phyloP scores from a whole-genome alignment of 2,797 vertebrate species.

The Holocentrus rufus region DNA sequence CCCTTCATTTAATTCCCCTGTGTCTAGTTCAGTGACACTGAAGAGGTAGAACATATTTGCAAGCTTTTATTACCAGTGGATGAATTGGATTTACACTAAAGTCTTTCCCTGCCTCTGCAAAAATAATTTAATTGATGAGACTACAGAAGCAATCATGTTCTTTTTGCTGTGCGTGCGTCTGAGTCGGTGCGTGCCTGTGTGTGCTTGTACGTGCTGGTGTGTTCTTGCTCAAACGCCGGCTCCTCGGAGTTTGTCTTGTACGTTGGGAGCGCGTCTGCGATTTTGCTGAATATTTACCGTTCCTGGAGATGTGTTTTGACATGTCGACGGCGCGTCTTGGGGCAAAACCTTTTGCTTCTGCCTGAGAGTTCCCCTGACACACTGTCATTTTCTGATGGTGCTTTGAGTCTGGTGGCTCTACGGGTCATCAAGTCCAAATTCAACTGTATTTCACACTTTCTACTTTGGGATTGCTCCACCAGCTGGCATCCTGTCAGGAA shows the following conservation, averaged over 20 bases:
- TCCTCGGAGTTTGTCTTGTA: constrained; percentile 8
- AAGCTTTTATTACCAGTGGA: constrained; percentile 7
- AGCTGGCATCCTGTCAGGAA: constrained; percentile 20
- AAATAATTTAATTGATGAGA: neutral
- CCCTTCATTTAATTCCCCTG: constrained; percentile 9
- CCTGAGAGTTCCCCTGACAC: constrained; percentile 62
- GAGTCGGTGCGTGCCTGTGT: neutral
- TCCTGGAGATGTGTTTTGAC: constrained; percentile 70
- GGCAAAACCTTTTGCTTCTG: constrained; percentile 54
- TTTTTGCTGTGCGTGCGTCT: constrained; percentile 11
- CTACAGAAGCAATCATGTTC: neutral
- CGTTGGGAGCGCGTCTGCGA: constrained; percentile 8
- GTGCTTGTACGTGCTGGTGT: neutral
- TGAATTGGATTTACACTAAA: constrained; percentile 2
- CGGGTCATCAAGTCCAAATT: constrained; percentile 45
- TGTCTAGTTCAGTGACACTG: constrained; percentile 12
- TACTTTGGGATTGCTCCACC: neutral
- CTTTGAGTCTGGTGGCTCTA: neutral
- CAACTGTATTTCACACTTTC: constrained; percentile 40
- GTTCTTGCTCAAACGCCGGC: constrained; percentile 9
- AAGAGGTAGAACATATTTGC: constrained; percentile 9
- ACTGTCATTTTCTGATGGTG: constrained; percentile 22
- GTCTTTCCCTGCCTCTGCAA: neutral
- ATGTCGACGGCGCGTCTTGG: constrained; percentile 50
- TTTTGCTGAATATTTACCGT: constrained; percentile 49